These are phyloP conservation scores for Misgurnus mizolepis DNA, from an alignment of 2,113 vertebrate species.

Conservation along the genomic window DNA sequence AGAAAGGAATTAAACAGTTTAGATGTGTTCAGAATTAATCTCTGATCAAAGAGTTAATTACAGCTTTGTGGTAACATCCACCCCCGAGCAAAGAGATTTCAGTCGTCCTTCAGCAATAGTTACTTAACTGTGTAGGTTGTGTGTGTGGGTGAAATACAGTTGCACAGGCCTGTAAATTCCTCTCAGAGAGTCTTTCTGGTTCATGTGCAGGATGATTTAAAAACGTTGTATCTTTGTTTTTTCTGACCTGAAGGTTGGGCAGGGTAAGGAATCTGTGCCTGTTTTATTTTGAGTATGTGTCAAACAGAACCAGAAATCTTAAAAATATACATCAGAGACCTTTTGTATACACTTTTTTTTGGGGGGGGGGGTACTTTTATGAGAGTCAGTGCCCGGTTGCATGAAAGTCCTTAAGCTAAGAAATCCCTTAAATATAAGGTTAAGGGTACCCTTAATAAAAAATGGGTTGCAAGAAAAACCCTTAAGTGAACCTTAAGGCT, in stretches of 20 bases:
- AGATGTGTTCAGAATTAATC: slow-evolving; percentile 82
- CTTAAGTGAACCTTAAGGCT: no score
- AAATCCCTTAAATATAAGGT: no score
- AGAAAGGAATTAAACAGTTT: slow-evolving; percentile 77
- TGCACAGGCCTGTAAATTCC: slow-evolving; percentile 46
- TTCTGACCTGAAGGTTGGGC: slow-evolving; percentile 26
- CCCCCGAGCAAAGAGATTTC: slow-evolving; percentile 58
- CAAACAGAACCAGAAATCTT: slow-evolving; percentile 54
- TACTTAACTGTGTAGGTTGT: slow-evolving; percentile 59
- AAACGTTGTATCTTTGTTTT: slow-evolving; percentile 39
- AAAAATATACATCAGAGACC: slow-evolving; percentile 54
- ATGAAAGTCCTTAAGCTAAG: no score
- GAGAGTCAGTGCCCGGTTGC: no score
- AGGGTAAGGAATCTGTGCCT: slow-evolving; percentile 38
- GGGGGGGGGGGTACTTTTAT: slow-evolving; percentile 48
- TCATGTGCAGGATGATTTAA: slow-evolving; percentile 14
- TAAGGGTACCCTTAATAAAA: no score
- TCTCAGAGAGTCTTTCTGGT: background rate
- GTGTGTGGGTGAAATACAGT: slow-evolving; percentile 34
- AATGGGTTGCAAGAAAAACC: no score
- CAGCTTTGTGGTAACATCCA: slow-evolving; percentile 72
- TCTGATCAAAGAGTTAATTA: slow-evolving; percentile 80
- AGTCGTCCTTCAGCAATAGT: slow-evolving; percentile 64
- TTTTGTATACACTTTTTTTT: slow-evolving; percentile 51
- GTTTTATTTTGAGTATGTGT: slow-evolving; percentile 60